phyloP scores from a whole-genome alignment of 2,113 vertebrate genomes.

The Daubentonia madagascariensis region DNA sequence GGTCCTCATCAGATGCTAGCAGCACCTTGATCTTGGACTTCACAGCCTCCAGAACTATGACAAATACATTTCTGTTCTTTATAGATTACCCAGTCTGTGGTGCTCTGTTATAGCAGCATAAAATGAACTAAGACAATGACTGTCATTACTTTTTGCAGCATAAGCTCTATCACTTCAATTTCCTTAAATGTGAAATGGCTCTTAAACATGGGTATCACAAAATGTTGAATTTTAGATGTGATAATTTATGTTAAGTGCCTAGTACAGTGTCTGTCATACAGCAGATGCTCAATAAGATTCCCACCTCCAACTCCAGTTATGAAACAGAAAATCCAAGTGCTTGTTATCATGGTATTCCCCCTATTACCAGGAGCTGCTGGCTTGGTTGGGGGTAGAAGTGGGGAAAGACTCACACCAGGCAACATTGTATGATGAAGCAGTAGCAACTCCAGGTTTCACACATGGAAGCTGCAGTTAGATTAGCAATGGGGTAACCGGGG shows the following conservation, averaged over 20 bases:
- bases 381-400: accelerated
- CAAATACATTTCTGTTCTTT: neutral
- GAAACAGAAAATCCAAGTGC: neutral
- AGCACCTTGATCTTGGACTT: neutral
- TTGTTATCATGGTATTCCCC: neutral
- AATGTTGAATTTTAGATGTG: neutral
- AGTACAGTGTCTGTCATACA: neutral
- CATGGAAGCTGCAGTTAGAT: neutral
- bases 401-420: accelerated
- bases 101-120: neutral
- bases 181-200: neutral
- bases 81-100: neutral
- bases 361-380: too few species aligned
- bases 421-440: accelerated
- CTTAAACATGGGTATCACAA: neutral
- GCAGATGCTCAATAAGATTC: neutral
- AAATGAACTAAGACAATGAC: neutral
- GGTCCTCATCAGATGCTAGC: neutral
- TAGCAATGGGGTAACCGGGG: neutral
- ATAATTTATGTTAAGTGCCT: neutral
- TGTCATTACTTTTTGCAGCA: neutral
- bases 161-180: neutral
- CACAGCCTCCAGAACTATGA: neutral
- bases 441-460: neutral
- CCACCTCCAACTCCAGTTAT: accelerated